Evolutionary conservation across 2,113 vertebrate genomes (phyloP), one percentile per base, ranked within the genome.

Genomic region (Hippocampus comes): DNA sequence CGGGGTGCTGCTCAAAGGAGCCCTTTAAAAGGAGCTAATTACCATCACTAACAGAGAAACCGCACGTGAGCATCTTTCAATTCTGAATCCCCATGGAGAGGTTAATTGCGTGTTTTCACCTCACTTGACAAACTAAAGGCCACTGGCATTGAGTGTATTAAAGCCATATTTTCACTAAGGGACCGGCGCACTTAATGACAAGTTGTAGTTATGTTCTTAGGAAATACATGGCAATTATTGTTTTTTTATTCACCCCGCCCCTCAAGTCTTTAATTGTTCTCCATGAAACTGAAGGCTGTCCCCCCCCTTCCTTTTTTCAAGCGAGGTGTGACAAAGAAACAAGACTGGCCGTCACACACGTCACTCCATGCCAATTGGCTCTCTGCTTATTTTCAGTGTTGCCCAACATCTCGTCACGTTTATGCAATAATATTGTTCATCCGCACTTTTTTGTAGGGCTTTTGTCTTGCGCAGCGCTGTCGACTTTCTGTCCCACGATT

Each of bases 1-100:
- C 61, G 34, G 72, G 74, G 75, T 75, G 49, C 72, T 48, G 73
- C 77, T 73, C 74, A 55, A 74, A 75, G 74, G 79, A 77, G 57
- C 64, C 27, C 74, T 81, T 70, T 74, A 82, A 71, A 72, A 69
- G 38, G 42, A 81, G 73, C 67, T 51, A 59, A 75, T 34, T 73
- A 34, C 25, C 60, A 66, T 41, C 23, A 5, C 43, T 65, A 73
- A 72, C 56, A 38, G 34, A 49, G 76, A 46, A 55, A 46, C 27
- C 23, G 55, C 34, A 60, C 51, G 67, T 61, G 60, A 57, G 66
- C 63, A 46, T 66, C 63, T 66, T 66, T 46, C 42, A 66, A 66
- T 42, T 51, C 56, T 27, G 55, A 15, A 53, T n/a, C 21, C 12
- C 41, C 27, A 70, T 60, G 65, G 21, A 76, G 59, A 51, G 49